Conservation (phyloP, 1,140 invertebrate genomes). For the Sarcophaga peregrina region DNA sequence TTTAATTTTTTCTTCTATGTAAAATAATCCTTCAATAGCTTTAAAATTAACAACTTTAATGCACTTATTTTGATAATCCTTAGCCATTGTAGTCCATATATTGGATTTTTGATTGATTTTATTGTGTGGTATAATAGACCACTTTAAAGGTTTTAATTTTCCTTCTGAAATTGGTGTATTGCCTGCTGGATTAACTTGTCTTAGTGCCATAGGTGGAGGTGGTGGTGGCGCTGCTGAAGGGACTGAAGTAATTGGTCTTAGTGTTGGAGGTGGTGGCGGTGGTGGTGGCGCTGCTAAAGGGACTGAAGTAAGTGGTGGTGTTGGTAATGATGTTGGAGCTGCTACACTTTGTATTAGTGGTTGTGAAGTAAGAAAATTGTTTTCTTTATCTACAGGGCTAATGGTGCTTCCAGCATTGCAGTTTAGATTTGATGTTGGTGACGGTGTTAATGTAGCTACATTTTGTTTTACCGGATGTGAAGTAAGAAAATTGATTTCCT, state of each 20-base stretch:
- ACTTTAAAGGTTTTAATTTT: conserved; percentile 92
- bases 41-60: conserved; percentile 87
- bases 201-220: conserved; percentile 70
- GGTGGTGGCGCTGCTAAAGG: conserved; percentile 46
- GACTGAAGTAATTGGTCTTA: conserved; percentile 49
- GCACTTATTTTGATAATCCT: conserved; percentile 82
- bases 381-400: neutral
- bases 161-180: conserved; percentile 87
- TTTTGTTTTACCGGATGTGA: neutral
- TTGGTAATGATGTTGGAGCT: conserved; percentile 60
- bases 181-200: conserved; percentile 80
- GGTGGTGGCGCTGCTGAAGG: conserved; percentile 46
- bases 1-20: conserved; percentile 75
- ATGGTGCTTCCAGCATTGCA: neutral
- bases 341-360: conserved; percentile 52
- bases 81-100: conserved; percentile 91
- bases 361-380: neutral
- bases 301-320: neutral
- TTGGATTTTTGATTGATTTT: conserved; percentile 88
- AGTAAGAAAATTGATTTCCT: neutral
- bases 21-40: conserved; percentile 92
- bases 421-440: neutral
- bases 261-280: conserved; percentile 59
- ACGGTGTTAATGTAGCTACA: neutral
- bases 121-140: conserved; percentile 91